Conservation (phyloP, 2,113 vertebrate species). For the Actinemys pallida region DNA sequence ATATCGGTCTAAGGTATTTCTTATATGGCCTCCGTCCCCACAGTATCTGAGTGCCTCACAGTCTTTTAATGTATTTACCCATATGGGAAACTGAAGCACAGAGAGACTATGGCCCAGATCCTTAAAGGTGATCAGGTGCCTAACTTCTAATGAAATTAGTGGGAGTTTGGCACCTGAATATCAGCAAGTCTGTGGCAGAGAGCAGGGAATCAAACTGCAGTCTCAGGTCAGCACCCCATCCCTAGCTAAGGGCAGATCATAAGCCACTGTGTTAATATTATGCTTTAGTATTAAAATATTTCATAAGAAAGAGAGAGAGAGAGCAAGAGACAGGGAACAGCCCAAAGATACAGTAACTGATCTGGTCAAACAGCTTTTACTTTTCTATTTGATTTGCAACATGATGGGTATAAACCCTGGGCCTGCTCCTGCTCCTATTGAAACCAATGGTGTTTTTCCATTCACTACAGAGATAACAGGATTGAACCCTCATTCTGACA, state of each 20-base stretch:
- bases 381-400: background rate
- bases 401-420: background rate
- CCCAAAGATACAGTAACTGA: background rate
- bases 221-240: background rate
- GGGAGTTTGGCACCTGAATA: background rate
- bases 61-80: background rate
- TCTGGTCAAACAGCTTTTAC: background rate
- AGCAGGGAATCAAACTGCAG: background rate
- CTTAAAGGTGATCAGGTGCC: background rate
- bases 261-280: background rate
- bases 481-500: constrained; percentile 15
- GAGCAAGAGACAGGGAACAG: background rate
- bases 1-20: background rate
- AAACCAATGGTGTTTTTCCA: background rate
- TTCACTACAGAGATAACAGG: background rate
- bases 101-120: background rate
- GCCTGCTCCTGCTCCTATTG: background rate
- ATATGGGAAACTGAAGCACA: background rate
- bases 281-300: background rate
- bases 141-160: background rate
- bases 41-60: background rate
- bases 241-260: background rate
- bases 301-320: background rate
- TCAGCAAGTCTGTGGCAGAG: background rate
- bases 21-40: background rate